These are phyloP conservation scores for Cynopterus brachyotis DNA, from an alignment of 2,113 vertebrate species.

Conservation along the genomic window DNA sequence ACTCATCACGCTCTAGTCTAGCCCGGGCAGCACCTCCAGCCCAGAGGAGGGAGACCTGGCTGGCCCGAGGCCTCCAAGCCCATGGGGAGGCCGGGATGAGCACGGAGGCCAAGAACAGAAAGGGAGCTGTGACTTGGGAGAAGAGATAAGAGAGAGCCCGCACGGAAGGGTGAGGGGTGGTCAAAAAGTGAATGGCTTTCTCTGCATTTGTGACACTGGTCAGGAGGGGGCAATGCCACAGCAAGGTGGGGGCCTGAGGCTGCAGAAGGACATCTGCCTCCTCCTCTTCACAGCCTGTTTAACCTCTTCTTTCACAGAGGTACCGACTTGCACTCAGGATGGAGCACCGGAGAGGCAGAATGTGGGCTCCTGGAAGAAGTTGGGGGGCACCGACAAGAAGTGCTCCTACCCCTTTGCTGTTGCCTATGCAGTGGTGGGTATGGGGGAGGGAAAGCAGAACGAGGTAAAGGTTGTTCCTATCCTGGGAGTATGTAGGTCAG, in stretches of 20 bases:
- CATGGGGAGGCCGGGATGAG: neutral
- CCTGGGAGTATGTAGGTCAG: constrained; percentile 40
- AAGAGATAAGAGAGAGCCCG: neutral
- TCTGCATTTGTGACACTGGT: neutral
- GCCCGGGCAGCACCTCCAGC: neutral
- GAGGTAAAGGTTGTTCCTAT: neutral
- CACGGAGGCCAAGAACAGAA: neutral
- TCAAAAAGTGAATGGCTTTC: neutral
- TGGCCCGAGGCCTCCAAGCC: neutral
- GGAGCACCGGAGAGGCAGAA: neutral
- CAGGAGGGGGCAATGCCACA: neutral
- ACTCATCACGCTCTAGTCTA: neutral
- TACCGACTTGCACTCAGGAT: neutral
- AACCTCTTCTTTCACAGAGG: neutral
- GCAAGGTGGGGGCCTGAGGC: no score
- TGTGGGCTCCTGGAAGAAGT: neutral
- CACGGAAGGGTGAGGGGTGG: neutral
- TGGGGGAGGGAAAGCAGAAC: neutral
- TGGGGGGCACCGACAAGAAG: neutral
- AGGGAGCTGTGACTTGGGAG: neutral
- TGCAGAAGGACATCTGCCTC: neutral
- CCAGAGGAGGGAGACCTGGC: neutral
- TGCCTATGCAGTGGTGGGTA: neutral
- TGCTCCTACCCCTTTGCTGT: neutral
- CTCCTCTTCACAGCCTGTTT: neutral